Evolutionary conservation across 2,888 invertebrate species (phyloP).

Genomic region (Nemotelus pantherinus): DNA sequence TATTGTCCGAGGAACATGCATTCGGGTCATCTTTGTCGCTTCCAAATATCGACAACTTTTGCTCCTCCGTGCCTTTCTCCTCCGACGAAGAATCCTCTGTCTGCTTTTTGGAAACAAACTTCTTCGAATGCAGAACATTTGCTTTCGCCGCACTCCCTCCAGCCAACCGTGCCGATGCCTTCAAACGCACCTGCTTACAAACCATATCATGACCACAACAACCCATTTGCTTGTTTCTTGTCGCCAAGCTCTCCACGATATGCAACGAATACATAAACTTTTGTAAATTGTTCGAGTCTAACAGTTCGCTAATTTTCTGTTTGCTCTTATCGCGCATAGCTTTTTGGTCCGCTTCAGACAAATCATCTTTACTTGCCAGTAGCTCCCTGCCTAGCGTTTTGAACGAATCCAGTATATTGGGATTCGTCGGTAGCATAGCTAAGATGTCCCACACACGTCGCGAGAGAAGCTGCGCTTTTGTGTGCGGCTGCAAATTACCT

Average conservation of each 20-base stretch:
- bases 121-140: constrained; percentile 46
- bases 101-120: constrained; percentile 48
- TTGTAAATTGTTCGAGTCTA: constrained; percentile 90
- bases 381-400: constrained; percentile 71
- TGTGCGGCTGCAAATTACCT: constrained; percentile 72
- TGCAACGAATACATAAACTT: constrained; percentile 95
- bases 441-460: constrained; percentile 94
- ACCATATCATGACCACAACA: constrained; percentile 32
- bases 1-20: constrained; percentile 42
- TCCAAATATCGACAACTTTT: constrained; percentile 14
- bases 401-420: constrained; percentile 80
- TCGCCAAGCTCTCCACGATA: constrained; percentile 81
- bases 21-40: constrained; percentile 13
- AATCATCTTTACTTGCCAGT: constrained; percentile 63
- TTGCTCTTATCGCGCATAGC: constrained; percentile 61
- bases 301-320: constrained; percentile 72
- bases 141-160: constrained; percentile 24
- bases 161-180: background rate
- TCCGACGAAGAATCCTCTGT: constrained; percentile 51
- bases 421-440: constrained; percentile 90
- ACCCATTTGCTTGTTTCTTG: constrained; percentile 55
- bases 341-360: constrained; percentile 53
- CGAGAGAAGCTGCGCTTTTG: constrained; percentile 88
- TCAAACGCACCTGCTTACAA: constrained; percentile 31
- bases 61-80: constrained; percentile 49